A percentile compares a stretch with the other conserved stretches of the same genome.
phyloP scores from a whole-genome alignment of 2,797 vertebrate species.

The Galagoides demidoff region DNA sequence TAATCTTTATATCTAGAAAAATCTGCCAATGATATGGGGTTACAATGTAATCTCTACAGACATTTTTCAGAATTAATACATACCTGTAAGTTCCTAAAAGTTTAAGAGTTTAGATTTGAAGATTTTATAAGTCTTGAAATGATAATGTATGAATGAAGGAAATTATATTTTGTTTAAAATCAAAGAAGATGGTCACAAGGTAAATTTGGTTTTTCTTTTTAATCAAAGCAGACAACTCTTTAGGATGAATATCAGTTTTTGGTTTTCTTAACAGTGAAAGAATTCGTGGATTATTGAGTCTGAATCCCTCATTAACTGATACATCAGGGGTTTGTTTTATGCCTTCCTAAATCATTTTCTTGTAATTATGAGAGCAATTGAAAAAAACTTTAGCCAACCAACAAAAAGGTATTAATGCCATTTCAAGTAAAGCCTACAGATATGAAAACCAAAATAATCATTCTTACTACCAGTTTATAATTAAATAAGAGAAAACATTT shows the following conservation, averaged over 20 bases:
- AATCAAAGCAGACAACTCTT: not conserved
- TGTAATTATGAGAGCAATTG: not conserved
- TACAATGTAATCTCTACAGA: not conserved
- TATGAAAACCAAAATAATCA: constrained; percentile 21
- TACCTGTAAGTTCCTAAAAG: not conserved
- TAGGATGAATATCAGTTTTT: not conserved
- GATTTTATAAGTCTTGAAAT: constrained; percentile 23
- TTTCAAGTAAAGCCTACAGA: not conserved
- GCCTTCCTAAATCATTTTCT: not conserved
- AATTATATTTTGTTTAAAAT: not conserved
- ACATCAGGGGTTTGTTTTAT: not conserved
- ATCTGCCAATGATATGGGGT: not conserved
- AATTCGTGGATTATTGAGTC: not conserved
- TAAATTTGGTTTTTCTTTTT: not conserved
- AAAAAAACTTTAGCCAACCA: not conserved
- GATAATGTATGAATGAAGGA: not conserved
- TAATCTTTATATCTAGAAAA: not conserved
- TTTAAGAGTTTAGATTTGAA: not conserved
- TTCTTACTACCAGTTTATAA: not conserved
- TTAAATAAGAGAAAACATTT: not conserved
- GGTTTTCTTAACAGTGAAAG: not conserved
- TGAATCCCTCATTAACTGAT: not conserved
- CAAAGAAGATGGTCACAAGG: not conserved
- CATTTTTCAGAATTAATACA: not conserved
- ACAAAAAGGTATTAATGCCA: not conserved